Evolutionary conservation across 2,113 vertebrate species (phyloP).

Genomic region (Boulengeromyrus knoepffleri): DNA sequence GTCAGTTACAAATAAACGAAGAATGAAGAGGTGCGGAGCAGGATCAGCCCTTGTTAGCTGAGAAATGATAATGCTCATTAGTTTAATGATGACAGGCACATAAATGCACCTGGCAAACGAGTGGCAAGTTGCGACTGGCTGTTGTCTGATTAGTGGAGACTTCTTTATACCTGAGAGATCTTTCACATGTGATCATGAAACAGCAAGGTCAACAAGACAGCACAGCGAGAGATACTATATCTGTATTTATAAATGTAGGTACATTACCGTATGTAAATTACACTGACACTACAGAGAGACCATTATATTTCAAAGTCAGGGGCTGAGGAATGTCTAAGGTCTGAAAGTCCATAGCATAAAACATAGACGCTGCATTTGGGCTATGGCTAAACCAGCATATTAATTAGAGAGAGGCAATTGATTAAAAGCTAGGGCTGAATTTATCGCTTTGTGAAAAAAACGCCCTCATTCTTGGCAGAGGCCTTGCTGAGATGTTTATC

Average conservation of each 20-base stretch:
- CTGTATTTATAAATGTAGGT: not conserved
- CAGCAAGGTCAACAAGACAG: not conserved
- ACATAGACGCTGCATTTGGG: not conserved
- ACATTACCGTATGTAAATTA: not conserved
- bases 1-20: not conserved
- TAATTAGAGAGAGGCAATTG: not conserved
- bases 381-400: not conserved
- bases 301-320: not conserved
- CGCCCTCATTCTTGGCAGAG: not conserved
- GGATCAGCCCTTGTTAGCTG: not conserved
- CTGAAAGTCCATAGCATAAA: not conserved
- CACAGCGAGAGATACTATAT: not conserved
- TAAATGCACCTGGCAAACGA: not conserved
- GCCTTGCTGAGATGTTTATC: conserved; percentile 17
- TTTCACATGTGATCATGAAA: not conserved
- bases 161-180: not conserved
- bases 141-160: not conserved
- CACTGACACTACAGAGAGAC: not conserved
- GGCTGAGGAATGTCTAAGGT: not conserved
- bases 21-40: not conserved
- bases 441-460: not conserved
- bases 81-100: not conserved
- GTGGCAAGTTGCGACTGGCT: not conserved
- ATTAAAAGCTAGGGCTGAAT: not conserved
- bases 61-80: not conserved